A percentile compares a stretch with the other conserved stretches of the same genome.
Evolutionary conservation across 2,888 invertebrate genomes (phyloP).

Genomic region (Diploptera punctata): DNA sequence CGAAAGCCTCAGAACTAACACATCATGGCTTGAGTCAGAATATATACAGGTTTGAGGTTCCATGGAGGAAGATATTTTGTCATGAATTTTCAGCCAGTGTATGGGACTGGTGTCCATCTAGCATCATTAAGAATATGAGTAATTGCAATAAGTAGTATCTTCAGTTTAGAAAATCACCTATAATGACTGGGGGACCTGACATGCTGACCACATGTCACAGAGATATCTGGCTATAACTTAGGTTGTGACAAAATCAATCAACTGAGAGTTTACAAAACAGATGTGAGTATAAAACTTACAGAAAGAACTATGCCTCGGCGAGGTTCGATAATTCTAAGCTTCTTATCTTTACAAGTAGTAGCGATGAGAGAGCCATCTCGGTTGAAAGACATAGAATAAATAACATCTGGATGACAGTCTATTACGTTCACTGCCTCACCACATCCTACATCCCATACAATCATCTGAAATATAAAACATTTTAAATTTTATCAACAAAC

Average conservation of each 20-base stretch:
- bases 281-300: slow-evolving; percentile 62
- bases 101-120: no score
- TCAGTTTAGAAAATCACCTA: background rate
- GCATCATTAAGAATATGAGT: no score
- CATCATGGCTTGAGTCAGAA: no score
- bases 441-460: slow-evolving; percentile 92
- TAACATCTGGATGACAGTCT: slow-evolving; percentile 87
- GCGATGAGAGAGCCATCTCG: slow-evolving; percentile 89
- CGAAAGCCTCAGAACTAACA: no score
- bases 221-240: no score
- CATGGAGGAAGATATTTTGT: no score
- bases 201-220: no score
- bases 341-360: slow-evolving; percentile 94
- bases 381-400: slow-evolving; percentile 90
- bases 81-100: no score
- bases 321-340: slow-evolving; percentile 86
- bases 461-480: slow-evolving; percentile 65
- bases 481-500: no score
- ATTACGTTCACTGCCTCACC: slow-evolving; percentile 86
- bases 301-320: slow-evolving; percentile 82
- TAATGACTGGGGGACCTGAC: no score
- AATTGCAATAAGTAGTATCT: no score
- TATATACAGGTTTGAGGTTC: background rate
- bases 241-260: background rate
- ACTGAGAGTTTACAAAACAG: background rate